Evolutionary conservation across 2,888 invertebrate genomes (phyloP), one percentile per base, ranked within the genome.

Genomic region (Chymomyza procnemis): DNA sequence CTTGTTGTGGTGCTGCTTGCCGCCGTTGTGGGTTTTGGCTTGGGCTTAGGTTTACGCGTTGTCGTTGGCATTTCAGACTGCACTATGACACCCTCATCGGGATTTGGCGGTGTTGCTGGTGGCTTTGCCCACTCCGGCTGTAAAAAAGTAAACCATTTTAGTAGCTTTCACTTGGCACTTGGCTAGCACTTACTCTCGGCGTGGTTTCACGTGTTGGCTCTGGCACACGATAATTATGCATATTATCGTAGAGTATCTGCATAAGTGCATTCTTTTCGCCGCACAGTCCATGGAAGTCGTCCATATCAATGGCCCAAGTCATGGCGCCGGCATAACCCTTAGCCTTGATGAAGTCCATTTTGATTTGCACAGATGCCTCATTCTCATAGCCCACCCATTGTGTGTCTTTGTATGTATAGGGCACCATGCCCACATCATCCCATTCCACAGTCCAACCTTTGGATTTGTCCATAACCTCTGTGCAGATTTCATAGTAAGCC

Each of bases 261-360:
- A 95, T 94, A 9, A 97, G 91, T 0, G 94, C 93, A 89, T 97
- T 96, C 83, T 93, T 93, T 0, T 93, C 92, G 0, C 97, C 97
- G 83, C 97, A 97, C 1, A 96, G 88, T 0, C 96, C 97, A 67
- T 93, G 93, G 89, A 97, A 97, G 89, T 97, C 97, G 69, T 97
- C 97, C 97, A 97, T 96, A 68, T 91, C 91, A 57, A 97, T 94
- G 22, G 97, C 97, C 97, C 97, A 97, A 18, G 94, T 95, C 97
- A 97, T 97, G 0, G 96, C 97, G 0, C 97, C 97, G 0, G 94
- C 94, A 84, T 95, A 96, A 0, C 96, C 96, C 89, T 95, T 96
- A 65, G 93, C 86, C 88, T 95, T 96, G 77, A 97, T 95, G 92
- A 94, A 97, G 88, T 97, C 95, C 96, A 97, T 96, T 92, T 97